phyloP scores from a whole-genome alignment of 2,797 vertebrate genomes.

The Hypotaenidia philippensis region DNA sequence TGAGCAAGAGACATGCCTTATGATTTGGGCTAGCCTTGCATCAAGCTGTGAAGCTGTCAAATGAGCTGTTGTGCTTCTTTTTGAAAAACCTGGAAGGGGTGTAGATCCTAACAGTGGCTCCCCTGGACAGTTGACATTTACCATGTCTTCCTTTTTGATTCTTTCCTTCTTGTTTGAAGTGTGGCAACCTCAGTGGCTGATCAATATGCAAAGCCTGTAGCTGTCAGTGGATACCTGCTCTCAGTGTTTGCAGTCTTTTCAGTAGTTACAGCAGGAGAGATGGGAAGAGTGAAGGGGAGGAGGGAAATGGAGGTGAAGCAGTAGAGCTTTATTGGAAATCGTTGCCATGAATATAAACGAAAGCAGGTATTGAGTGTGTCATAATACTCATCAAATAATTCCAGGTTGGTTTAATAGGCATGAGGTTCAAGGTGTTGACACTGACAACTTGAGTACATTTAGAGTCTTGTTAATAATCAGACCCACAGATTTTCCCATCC shows the following conservation, averaged over 20 bases:
- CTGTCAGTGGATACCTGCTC: constrained; percentile 24
- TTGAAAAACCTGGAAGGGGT: not conserved
- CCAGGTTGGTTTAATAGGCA: constrained; percentile 59
- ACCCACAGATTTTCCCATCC: not conserved
- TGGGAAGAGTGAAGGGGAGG: not conserved
- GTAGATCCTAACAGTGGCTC: not conserved
- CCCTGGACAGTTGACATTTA: not conserved
- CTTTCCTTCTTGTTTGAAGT: not conserved
- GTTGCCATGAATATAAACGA: constrained; percentile 57
- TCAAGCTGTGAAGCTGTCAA: not conserved
- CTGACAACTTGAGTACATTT: constrained; percentile 41
- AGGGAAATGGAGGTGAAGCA: constrained; percentile 38
- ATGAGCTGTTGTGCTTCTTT: not conserved
- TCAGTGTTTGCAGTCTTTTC: constrained; percentile 45
- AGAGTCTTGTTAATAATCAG: constrained; percentile 60
- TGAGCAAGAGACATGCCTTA: not conserved
- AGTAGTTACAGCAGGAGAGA: not conserved
- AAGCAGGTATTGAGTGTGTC: constrained; percentile 63
- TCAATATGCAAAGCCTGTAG: constrained; percentile 15
- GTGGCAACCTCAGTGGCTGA: not conserved
- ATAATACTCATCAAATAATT: constrained; percentile 62
- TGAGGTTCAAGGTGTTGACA: constrained; percentile 65
- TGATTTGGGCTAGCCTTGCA: not conserved
- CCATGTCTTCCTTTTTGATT: not conserved
- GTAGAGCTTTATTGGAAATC: constrained; percentile 69